Conservation (phyloP, 2,113 vertebrate species). For the Calonectris borealis region DNA sequence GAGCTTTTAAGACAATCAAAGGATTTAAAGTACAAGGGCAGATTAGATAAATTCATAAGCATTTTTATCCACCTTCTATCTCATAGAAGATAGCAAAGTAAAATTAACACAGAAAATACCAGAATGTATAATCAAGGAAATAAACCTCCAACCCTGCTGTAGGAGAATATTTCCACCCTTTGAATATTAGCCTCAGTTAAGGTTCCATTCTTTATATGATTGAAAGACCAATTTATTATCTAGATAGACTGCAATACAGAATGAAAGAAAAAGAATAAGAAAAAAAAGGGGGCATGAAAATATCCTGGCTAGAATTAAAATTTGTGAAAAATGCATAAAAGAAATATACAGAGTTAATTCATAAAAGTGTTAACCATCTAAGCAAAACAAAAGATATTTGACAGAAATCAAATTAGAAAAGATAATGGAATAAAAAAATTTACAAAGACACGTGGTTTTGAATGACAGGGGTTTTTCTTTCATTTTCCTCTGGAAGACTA, state of each 20-base stretch:
- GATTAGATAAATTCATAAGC: slow-evolving; percentile 30
- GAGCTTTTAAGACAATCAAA: slow-evolving; percentile 69
- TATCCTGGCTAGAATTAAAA: background rate
- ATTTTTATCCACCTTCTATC: slow-evolving; percentile 21
- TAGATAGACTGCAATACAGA: background rate
- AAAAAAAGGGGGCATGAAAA: background rate
- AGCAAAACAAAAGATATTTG: background rate
- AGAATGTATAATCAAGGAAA: background rate
- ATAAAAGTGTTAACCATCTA: background rate
- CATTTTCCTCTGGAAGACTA: background rate
- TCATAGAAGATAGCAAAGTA: background rate
- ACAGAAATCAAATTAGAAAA: background rate
- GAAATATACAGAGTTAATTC: background rate
- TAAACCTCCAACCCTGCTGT: background rate
- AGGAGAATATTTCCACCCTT: background rate
- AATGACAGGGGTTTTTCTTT: background rate
- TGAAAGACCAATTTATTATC: background rate
- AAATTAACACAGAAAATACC: slow-evolving; percentile 31
- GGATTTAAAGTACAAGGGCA: slow-evolving; percentile 6
- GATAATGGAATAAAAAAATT: background rate
- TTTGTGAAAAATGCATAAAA: background rate
- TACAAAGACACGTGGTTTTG: background rate
- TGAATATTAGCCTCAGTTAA: background rate
- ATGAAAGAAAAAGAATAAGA: background rate
- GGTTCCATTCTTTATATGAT: background rate